Evolutionary conservation across 2,888 invertebrate species (phyloP).

Genomic region (Drosophila meridiana): DNA sequence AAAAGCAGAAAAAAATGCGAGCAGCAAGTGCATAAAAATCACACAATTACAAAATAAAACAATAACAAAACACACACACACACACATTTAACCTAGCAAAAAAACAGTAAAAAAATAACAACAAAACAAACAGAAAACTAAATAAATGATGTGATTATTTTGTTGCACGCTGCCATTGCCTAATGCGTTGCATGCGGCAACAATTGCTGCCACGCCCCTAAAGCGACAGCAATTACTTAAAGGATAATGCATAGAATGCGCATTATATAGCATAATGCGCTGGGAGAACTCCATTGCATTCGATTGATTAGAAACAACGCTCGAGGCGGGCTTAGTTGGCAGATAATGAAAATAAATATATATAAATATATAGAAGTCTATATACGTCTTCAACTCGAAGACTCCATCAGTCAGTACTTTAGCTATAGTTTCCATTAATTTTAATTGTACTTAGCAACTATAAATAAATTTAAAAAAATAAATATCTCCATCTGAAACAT

Average conservation of each 20-base stretch:
- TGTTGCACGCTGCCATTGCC: constrained; percentile 1
- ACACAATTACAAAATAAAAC: not conserved
- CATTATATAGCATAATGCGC: not conserved
- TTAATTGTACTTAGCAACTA: too few species aligned
- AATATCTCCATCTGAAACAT: too few species aligned
- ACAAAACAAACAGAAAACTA: constrained; percentile 19
- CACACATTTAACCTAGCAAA: constrained; percentile 11
- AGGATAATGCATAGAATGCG: not conserved
- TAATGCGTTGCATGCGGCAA: constrained; percentile 5
- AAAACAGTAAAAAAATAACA: constrained; percentile 12
- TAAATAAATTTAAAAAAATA: too few species aligned
- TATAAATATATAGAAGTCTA: too few species aligned
- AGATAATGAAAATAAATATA: too few species aligned
- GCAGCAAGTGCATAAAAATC: constrained; percentile 30
- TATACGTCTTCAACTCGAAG: too few species aligned
- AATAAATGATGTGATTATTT: constrained; percentile 29
- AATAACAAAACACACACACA: not conserved
- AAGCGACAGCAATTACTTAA: constrained; percentile 3
- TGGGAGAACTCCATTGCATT: too few species aligned
- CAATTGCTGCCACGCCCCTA: not conserved
- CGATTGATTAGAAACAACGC: too few species aligned
- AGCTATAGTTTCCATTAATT: too few species aligned
- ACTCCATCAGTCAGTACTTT: too few species aligned
- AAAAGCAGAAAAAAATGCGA: constrained; percentile 4
- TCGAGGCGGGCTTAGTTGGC: too few species aligned